Conservation (phyloP, 2,888 invertebrate genomes). For the Shargacucullia verbasci region DNA sequence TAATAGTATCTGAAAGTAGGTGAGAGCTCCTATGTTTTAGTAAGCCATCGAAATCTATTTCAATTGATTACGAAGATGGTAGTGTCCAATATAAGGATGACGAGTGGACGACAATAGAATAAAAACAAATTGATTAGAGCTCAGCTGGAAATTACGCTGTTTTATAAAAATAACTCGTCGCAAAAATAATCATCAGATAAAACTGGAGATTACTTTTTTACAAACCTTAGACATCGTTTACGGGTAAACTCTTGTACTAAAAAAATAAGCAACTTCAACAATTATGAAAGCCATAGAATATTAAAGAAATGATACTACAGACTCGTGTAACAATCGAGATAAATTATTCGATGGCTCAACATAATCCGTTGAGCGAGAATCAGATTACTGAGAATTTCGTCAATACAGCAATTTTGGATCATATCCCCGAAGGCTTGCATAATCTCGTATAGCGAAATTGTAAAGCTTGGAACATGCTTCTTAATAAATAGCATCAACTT, state of each 20-base stretch:
- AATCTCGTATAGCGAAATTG: no score
- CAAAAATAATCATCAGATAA: conserved; percentile 18
- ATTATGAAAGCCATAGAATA: conserved; percentile 9
- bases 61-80: conserved; percentile 30
- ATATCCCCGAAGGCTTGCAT: no score
- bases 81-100: conserved; percentile 12
- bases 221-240: conserved; percentile 11
- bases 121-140: conserved; percentile 18
- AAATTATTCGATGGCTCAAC: conserved; percentile 25
- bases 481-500: no score
- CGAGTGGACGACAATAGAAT: conserved; percentile 27
- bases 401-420: no score
- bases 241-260: conserved; percentile 12
- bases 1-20: conserved; percentile 4
- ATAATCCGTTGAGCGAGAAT: conserved; percentile 28
- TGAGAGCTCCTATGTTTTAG: no score
- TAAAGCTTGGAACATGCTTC: no score
- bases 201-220: no score
- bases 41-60: conserved; percentile 2
- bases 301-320: conserved; percentile 5
- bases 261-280: conserved; percentile 2
- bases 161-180: not conserved
- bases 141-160: no score
- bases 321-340: conserved; percentile 28
- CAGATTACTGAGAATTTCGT: conserved; percentile 25